Base-by-base conservation (phyloP, 1,140 invertebrate genomes). In the Drosophila mauritiana region DNA sequence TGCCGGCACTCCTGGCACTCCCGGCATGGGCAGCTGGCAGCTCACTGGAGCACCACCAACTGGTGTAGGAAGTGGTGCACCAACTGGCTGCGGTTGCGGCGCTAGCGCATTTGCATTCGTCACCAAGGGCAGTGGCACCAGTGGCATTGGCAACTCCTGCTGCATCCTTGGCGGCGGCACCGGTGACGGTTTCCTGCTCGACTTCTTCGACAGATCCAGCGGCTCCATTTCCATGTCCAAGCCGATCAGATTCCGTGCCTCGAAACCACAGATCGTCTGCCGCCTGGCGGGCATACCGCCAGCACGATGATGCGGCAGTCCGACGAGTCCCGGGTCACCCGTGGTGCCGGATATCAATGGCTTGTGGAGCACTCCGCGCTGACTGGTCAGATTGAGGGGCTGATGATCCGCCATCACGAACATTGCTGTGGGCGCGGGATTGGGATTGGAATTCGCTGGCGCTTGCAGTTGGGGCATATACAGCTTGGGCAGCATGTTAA, bases 201-300 rank as follows among this genome's bases (percentile, higher is more conserved):
- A 69, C 37, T 91, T 91, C 43, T 91, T 90, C 0, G 90, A 91
- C 20, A 91, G 42, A 59, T 91, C 90, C 46, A 91, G 42, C 0
- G 90, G 90, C 25, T 91, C 80, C 89, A 91, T 91, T 11, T 91
- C 90, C 46, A 76, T 42, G 3, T 91, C 86, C 43, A 80, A 25
- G 4, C 69, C 61, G 2, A 80, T 20, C 22, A 91, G 40, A 49
- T 91, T 89, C 7, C 90, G 57, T 4, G 78, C 83, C 64, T 91
- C 90, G 27, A 91, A 91, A n/a, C 90, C 90, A 27, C 90, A 89
- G 17, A 91, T 91, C 2, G 90, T 91, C 73, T 91, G 90, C 53
- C 90, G 36, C 45, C 90, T 68, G 6, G 78, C 69, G 0, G 90
- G 90, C 53, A 90, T 57, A 34, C 67, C 65, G 1, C 73, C 22